Base-by-base conservation (phyloP, 1,140 invertebrate species). In the Archegozetes longisetosus region DNA sequence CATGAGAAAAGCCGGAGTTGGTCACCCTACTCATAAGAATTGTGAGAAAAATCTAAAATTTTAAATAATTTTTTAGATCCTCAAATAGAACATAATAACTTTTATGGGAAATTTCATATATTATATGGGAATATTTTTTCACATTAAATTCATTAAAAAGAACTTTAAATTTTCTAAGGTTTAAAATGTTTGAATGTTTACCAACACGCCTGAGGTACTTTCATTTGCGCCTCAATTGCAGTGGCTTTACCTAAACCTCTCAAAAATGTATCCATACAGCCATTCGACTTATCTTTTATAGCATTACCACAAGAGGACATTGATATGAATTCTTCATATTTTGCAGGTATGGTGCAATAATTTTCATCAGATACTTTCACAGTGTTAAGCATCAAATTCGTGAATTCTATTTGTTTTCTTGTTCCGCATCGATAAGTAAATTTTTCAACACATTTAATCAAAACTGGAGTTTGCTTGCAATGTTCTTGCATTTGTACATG, bases 301-400 rank as follows among this genome's bases (percentile, higher is more conserved):
- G 40, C 6, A 29, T 58, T 58, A 3, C 17, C 56, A 32, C 56
- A 58, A 14, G 4, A 3, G n/a, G 47, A 17, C n/a, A 58, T 50
- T 6, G 47, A 13, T 24, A 58, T n/a, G 14, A 58, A 29, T 52
- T 58, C 32, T 20, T 9, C 9, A 3, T 25, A 6, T 51, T 58
- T 58, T n/a, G 56, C 17, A 20, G 25, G 24, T 24, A 23, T 51
- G 13, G 32, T 46, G 28, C 56, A 58, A 27, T 20, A n/a, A 9
- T 9, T 20, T n/a, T 24, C 12, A 23, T 58, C 32, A 3, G 9
- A 26, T 6, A 46, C 24, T 6, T 25, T 13, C 2, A 58, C 56
- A 22, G 56, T 58, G 23, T 58, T 51, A 6, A 58, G 46, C 56
- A 58, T 58, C 17, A 58, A 32, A 58, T 58, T 58, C 23, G 56